Percentiles rank a stretch among this genome's conserved stretches.
Evolutionary conservation across 2,113 vertebrate species (phyloP).

Genomic region (Cygnus atratus): DNA sequence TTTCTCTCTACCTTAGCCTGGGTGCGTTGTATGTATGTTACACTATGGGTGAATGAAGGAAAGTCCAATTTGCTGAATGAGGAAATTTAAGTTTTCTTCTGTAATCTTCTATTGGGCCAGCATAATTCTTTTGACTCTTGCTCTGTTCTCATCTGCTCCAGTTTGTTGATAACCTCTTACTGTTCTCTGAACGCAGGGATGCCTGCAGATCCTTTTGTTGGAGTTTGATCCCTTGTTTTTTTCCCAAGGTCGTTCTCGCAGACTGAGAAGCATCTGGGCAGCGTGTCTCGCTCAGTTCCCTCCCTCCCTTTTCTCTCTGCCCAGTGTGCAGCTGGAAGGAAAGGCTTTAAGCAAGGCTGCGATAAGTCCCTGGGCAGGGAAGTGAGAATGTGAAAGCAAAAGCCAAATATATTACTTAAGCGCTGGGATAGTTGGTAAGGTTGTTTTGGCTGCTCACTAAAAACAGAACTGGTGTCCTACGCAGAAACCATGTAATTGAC

Average conservation of each 20-base stretch:
- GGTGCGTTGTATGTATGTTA: not conserved
- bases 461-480: not conserved
- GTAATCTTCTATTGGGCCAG: not conserved
- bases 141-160: not conserved
- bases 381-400: not conserved
- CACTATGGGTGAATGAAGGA: not conserved
- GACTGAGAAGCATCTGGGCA: not conserved
- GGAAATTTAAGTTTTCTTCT: not conserved
- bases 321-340: not conserved
- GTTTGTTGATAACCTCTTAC: not conserved
- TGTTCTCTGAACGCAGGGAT: not conserved
- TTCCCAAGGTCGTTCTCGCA: not conserved
- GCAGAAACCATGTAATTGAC: not conserved
- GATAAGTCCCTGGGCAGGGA: not conserved
- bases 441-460: not conserved
- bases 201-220: not conserved
- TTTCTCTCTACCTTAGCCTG: not conserved
- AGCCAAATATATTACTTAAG: not conserved
- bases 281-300: not conserved
- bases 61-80: not conserved
- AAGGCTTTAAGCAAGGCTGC: not conserved
- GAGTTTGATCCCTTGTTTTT: not conserved
- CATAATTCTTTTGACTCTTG: not conserved
- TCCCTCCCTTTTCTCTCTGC: not conserved
- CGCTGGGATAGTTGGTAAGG: not conserved